Evolutionary conservation across 2,888 invertebrate species (phyloP).

Genomic region (Macrosoma leucophasiata): DNA sequence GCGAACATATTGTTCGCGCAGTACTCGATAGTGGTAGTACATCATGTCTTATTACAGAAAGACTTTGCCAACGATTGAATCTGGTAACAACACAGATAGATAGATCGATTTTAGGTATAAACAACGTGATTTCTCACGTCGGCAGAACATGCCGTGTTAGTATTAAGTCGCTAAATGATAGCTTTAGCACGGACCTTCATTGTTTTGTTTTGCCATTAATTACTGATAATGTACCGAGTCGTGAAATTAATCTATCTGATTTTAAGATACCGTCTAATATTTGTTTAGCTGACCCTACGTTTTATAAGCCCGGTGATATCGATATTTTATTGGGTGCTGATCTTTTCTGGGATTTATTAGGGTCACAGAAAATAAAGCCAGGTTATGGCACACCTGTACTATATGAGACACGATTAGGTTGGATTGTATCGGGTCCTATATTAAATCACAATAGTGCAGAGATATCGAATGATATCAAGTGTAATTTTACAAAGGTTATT

Average conservation of each 20-base stretch:
- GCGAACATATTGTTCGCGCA: too few species aligned
- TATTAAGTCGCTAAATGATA: too few species aligned
- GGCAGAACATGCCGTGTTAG: too few species aligned
- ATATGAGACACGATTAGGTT: slow-evolving; percentile 21
- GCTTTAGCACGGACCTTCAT: too few species aligned
- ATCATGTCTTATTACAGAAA: too few species aligned
- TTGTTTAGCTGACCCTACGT: slow-evolving; percentile 12
- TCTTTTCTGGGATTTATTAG: slow-evolving; percentile 25
- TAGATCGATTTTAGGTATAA: too few species aligned
- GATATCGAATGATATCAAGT: slow-evolving; percentile 1
- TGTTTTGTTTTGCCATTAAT: slow-evolving; percentile 15
- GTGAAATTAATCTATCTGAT: slow-evolving; percentile 6
- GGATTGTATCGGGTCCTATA: slow-evolving; percentile 24
- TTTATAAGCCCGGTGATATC: slow-evolving; percentile 16
- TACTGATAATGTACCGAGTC: slow-evolving; percentile 13
- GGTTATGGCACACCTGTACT: slow-evolving; percentile 18
- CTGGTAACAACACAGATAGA: too few species aligned
- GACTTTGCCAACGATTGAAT: too few species aligned
- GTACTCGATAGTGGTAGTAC: too few species aligned
- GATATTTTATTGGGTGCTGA: slow-evolving; percentile 28
- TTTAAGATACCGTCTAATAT: slow-evolving; percentile 12
- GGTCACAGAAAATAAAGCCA: slow-evolving; percentile 17
- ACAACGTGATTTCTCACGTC: too few species aligned
- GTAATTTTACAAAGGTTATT: slow-evolving; percentile 3
- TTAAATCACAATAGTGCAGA: background rate